These are phyloP conservation scores for Centropus unirufus DNA, from an alignment of 2,113 vertebrate genomes.

Conservation along the genomic window DNA sequence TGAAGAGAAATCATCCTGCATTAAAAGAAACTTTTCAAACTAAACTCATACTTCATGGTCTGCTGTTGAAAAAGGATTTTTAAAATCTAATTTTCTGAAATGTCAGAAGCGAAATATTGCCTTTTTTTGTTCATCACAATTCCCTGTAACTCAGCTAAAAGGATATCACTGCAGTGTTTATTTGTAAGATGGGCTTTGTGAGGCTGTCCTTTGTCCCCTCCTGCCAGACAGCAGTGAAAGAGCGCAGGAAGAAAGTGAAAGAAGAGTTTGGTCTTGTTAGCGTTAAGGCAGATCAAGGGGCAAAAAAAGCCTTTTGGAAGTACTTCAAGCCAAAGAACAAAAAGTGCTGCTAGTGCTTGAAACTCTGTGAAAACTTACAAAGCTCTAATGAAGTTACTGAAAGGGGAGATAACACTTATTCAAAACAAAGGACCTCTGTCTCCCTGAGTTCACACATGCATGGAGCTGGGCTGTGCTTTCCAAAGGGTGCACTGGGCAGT, in stretches of 20 bases:
- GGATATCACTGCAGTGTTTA: background rate
- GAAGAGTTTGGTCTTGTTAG: background rate
- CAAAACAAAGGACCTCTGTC: background rate
- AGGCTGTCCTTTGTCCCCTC: slow-evolving; percentile 22
- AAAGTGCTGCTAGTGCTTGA: background rate
- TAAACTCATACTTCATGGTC: background rate
- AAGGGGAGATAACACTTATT: background rate
- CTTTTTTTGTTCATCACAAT: slow-evolving; percentile 15
- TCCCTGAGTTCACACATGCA: background rate
- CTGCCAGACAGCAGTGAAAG: background rate
- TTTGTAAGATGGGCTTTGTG: slow-evolving; percentile 15
- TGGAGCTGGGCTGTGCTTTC: background rate
- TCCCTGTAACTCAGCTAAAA: background rate
- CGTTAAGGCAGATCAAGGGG: background rate
- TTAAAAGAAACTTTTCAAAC: background rate
- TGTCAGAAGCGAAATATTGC: background rate
- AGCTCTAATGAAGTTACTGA: background rate
- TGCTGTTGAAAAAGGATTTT: slow-evolving; percentile 11
- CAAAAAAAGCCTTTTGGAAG: background rate
- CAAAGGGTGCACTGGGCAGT: accelerated
- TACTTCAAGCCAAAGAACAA: background rate
- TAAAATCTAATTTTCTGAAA: slow-evolving; percentile 30
- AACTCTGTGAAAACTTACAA: background rate
- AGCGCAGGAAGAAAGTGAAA: background rate
- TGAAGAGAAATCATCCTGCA: background rate